Base-by-base conservation (phyloP, 2,888 invertebrate genomes). In the Dromius quadrimaculatus region DNA sequence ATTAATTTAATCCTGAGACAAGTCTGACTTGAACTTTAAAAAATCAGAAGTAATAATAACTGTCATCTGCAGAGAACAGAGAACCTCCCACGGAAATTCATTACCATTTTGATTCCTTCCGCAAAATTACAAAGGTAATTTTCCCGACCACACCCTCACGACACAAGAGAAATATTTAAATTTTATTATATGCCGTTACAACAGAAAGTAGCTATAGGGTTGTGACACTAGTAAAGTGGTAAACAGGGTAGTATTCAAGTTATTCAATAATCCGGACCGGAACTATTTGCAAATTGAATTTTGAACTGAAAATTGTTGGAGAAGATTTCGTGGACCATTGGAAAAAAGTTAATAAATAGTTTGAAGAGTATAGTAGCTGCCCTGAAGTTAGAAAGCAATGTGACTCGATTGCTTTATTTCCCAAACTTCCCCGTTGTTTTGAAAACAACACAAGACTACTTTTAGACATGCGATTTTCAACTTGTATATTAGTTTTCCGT, bases 71-170 rank as follows among this genome's bases (percentile, higher is more conserved):
- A 54, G 50, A 6, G 50, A 11, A 54, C 50, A 54, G 50, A 6
- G 50, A 11, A 54, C 50, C 50, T 54, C 50, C 50, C 15, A 54
- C 50, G 50, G 50, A 54, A 54, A 54, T 54, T 54, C 15, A 54
- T 54, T 54, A 54, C 15, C 50, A 54, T 54, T 54, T 54, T 54
- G 50, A 54, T 54, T 54, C 50, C 50, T 54, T 54, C 50, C 50
- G 50, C 50, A 28, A 28, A 47, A 54, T 54, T 54, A 54, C 50
- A 13, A 23, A 54, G 50, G 15, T 23, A 54, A 54, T 41, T 41
- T n/a, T 41, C 41, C 15, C 2, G 41, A 11, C 41, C 41, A 15
- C 41, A 11, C 47, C 47, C 45, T 45, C 45, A 6, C 45, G 19
- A 45, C 9, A 41, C 8, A 41, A 41, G 15, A 41, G 41, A 15